These are phyloP conservation scores for Drosophila paranaensis DNA, from an alignment of 2,888 invertebrate genomes.

Conservation along the genomic window DNA sequence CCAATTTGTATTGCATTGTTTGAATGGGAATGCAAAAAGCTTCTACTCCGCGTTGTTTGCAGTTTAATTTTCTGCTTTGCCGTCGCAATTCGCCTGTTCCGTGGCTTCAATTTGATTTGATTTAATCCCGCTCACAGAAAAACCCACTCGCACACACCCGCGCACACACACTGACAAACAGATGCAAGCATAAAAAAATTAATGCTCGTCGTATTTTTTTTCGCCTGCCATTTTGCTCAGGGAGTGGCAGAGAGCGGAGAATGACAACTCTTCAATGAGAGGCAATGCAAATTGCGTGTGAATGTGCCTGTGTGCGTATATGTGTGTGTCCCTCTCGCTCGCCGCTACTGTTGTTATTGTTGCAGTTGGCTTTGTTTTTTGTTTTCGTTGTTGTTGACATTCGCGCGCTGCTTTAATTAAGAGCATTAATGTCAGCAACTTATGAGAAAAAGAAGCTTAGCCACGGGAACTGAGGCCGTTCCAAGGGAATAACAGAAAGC, in stretches of 20 bases:
- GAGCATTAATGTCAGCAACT: slow-evolving; percentile 78
- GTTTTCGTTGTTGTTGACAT: slow-evolving; percentile 56
- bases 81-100: slow-evolving; percentile 57
- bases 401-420: slow-evolving; percentile 74
- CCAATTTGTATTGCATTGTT: slow-evolving; percentile 80
- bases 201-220: slow-evolving; percentile 46
- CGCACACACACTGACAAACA: slow-evolving; percentile 1
- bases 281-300: slow-evolving; percentile 59
- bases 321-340: slow-evolving; percentile 22
- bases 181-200: slow-evolving; percentile 35
- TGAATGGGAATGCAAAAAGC: slow-evolving; percentile 73
- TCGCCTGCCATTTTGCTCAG: slow-evolving; percentile 54
- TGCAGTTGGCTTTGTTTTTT: slow-evolving; percentile 12
- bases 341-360: slow-evolving; percentile 26
- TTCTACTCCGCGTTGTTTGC: slow-evolving; percentile 52
- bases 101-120: slow-evolving; percentile 72
- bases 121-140: slow-evolving; percentile 57
- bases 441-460: slow-evolving; percentile 52
- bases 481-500: slow-evolving; percentile 29
- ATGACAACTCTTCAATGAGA: slow-evolving; percentile 18
- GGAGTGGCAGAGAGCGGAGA: slow-evolving; percentile 12
- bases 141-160: slow-evolving; percentile 10
- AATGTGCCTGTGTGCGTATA: slow-evolving; percentile 24
- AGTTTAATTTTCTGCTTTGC: slow-evolving; percentile 72
- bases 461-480: slow-evolving; percentile 4